Conservation (phyloP, 2,888 invertebrate species). For the Pandemis corylana region DNA sequence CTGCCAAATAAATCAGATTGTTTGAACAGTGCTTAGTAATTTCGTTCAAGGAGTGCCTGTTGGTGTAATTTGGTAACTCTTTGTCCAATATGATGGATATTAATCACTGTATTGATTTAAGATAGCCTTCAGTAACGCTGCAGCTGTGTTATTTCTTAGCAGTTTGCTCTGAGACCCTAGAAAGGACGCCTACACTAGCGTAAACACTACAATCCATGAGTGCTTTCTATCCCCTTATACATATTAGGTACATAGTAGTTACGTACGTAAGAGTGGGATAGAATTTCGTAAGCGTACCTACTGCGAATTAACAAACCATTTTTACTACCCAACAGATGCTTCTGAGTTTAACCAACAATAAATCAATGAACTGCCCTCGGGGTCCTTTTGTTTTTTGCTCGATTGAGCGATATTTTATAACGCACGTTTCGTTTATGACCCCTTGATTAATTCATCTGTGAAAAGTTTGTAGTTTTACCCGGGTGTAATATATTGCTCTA, state of each 20-base stretch:
- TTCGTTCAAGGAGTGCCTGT: neutral
- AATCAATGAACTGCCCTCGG: constrained; percentile 66
- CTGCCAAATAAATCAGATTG: neutral
- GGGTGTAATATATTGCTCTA: neutral
- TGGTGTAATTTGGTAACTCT: neutral
- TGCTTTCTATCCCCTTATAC: no score
- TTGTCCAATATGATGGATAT: neutral
- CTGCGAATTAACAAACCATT: constrained; percentile 57
- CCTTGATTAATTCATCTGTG: constrained; percentile 75
- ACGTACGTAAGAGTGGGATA: neutral
- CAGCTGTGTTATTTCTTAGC: no score
- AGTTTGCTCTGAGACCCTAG: no score
- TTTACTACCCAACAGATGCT: constrained; percentile 63
- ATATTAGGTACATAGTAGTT: no score
- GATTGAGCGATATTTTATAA: constrained; percentile 66
- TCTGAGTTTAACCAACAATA: constrained; percentile 50
- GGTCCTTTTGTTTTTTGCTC: constrained; percentile 64
- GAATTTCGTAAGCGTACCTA: constrained; percentile 30
- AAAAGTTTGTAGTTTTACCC: constrained; percentile 44
- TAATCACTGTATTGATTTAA: neutral
- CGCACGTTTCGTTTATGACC: constrained; percentile 78
- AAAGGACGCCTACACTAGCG: neutral
- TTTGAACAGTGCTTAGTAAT: neutral
- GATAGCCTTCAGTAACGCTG: neutral
- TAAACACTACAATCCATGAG: no score